These are phyloP conservation scores for Melipona quadrifasciata DNA, from an alignment of 1,140 invertebrate genomes.

Conservation along the genomic window DNA sequence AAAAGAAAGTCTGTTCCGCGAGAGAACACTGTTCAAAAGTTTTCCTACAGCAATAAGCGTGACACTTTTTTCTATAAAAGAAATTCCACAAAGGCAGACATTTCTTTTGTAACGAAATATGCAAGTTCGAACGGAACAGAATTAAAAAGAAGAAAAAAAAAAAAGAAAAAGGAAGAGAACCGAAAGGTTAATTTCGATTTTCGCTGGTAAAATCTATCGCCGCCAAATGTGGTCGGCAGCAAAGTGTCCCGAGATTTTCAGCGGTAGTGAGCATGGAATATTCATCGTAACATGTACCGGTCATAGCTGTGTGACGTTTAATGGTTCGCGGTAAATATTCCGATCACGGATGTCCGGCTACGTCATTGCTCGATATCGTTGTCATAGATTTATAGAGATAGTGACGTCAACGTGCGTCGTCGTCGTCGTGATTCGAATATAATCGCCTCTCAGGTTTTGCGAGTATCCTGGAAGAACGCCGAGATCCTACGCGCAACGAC, in stretches of 20 bases:
- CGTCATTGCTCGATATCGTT: constrained; percentile 33
- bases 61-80: no score
- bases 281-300: not conserved
- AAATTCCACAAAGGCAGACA: no score
- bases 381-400: constrained; percentile 22
- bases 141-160: no score
- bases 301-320: constrained; percentile 5
- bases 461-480: not conserved
- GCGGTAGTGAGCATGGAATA: not conserved
- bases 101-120: no score
- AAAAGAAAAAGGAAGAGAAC: no score
- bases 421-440: constrained; percentile 26
- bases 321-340: constrained; percentile 25
- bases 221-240: not conserved
- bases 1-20: no score
- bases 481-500: not conserved
- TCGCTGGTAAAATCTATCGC: no score
- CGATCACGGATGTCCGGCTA: constrained; percentile 22
- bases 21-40: no score
- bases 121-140: no score
- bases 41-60: no score
- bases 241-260: not conserved
- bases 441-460: not conserved
- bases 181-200: no score
- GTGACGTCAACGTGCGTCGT: constrained; percentile 5